Evolutionary conservation across 2,888 invertebrate species (phyloP), one percentile per base, ranked within the genome.

Genomic region (Lycocerus yunnanus): DNA sequence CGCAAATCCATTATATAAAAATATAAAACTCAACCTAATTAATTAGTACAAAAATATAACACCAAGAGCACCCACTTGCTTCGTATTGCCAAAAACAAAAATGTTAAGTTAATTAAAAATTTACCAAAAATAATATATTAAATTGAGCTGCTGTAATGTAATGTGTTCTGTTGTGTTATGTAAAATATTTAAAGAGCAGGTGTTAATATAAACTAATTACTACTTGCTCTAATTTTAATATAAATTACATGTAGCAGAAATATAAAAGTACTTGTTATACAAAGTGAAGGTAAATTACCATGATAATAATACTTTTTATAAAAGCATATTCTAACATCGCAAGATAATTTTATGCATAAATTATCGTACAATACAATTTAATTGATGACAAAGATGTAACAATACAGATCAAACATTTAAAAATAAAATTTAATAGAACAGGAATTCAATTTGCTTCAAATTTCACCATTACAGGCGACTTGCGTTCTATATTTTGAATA

Each of bases 71-170:
- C n/a, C 43, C 43, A 43, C 43, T 43, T 43, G n/a, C n/a, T n/a
- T 43, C 43, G 8, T 43, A 43, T 43, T 43, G n/a, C 43, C 43
- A 43, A 43, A 43, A 43, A 43, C 43, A 43, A 74, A 61, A 66
- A 71, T 69, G 74, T 71, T 69, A 69, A 69, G 66, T 72, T 75
- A 75, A 75, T 75, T 75, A 75, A 75, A 75, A 75, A 75, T 69
- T 68, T 71, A 18, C 61, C 15, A 61, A 18, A 61, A 61, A 18
- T 61, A 61, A 61, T 13, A 61, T 61, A 43, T 43, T 43, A 43
- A 43, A 43, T 43, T 43, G 43, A 43, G 43, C 43, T 43, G 43
- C n/a, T 43, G 43, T 43, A 43, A 43, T 43, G n/a, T 43, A 43
- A 43, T 43, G 4, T 18, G 43, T 43, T 43, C 43, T 43, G 43